These are phyloP conservation scores for Campodea augens DNA, from an alignment of 1,140 invertebrate species.

Conservation along the genomic window DNA sequence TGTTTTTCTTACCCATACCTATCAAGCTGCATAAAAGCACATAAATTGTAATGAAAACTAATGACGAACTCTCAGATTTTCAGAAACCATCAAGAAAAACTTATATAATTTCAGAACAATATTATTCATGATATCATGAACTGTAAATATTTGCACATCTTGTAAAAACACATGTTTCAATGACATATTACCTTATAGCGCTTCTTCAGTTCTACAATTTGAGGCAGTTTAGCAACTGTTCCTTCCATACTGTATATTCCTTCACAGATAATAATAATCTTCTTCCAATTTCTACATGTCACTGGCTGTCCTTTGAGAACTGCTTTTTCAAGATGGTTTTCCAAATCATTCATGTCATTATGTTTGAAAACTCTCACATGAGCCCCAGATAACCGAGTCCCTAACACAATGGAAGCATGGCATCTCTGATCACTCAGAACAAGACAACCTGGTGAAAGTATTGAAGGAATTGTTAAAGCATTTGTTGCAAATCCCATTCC, in stretches of 20 bases:
- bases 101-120: too few relatives aligned
- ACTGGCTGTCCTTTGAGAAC: slow-evolving; percentile 63
- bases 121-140: too few relatives aligned
- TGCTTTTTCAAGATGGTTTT: slow-evolving; percentile 53
- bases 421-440: slow-evolving; percentile 93
- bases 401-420: slow-evolving; percentile 89
- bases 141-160: too few relatives aligned
- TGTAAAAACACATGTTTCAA: too few relatives aligned
- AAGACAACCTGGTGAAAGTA: slow-evolving; percentile 63
- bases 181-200: slow-evolving; percentile 76
- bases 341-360: too few relatives aligned
- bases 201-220: slow-evolving; percentile 78
- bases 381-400: slow-evolving; percentile 70
- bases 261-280: slow-evolving; percentile 87
- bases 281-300: slow-evolving; percentile 48
- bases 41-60: too few relatives aligned
- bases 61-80: too few relatives aligned
- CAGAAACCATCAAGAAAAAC: too few relatives aligned
- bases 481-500: too few relatives aligned
- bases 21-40: too few relatives aligned
- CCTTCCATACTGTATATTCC: slow-evolving; percentile 95
- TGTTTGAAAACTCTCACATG: slow-evolving; percentile 77
- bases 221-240: slow-evolving; percentile 97
- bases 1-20: too few relatives aligned
- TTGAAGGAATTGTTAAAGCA: slow-evolving; percentile 70